Conservation (phyloP, 2,797 vertebrate species). For the Danio tinwini region DNA sequence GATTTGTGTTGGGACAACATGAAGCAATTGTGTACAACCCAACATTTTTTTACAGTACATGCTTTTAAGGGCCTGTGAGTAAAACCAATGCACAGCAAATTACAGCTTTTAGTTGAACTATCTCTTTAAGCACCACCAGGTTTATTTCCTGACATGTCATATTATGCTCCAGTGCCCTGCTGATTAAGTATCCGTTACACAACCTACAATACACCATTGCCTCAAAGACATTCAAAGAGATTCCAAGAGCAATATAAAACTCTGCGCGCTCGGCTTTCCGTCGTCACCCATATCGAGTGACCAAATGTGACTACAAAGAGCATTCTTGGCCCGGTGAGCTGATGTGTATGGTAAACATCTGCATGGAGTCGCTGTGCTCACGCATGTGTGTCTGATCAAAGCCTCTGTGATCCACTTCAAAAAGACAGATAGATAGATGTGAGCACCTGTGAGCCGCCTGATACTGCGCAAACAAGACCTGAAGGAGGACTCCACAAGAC, state of each 20-base stretch:
- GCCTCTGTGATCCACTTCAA: constrained; percentile 73
- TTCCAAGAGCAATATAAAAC: constrained; percentile 35
- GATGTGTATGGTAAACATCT: constrained; percentile 75
- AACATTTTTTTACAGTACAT: too few species aligned
- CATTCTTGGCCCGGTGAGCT: constrained; percentile 73
- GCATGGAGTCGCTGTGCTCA: constrained; percentile 58
- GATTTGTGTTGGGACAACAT: too few species aligned
- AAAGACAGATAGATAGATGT: constrained; percentile 59
- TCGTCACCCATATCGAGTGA: constrained; percentile 48
- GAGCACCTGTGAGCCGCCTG: constrained; percentile 67
- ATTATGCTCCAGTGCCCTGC: not conserved
- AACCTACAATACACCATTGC: not conserved
- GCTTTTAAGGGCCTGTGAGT: too few species aligned
- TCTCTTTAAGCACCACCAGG: too few species aligned
- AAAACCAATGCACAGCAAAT: too few species aligned
- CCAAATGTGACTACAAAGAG: constrained; percentile 61
- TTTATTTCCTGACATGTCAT: not conserved
- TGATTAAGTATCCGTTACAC: constrained; percentile 1
- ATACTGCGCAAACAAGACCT: constrained; percentile 57
- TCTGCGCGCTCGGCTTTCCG: not conserved
- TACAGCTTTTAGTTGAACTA: too few species aligned
- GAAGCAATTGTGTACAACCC: too few species aligned
- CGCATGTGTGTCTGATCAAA: constrained; percentile 68
- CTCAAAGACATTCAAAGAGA: constrained; percentile 49
- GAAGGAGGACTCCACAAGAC: constrained; percentile 26